Evolutionary conservation across 2,113 vertebrate genomes (phyloP).

Genomic region (Eulemur rufifrons): DNA sequence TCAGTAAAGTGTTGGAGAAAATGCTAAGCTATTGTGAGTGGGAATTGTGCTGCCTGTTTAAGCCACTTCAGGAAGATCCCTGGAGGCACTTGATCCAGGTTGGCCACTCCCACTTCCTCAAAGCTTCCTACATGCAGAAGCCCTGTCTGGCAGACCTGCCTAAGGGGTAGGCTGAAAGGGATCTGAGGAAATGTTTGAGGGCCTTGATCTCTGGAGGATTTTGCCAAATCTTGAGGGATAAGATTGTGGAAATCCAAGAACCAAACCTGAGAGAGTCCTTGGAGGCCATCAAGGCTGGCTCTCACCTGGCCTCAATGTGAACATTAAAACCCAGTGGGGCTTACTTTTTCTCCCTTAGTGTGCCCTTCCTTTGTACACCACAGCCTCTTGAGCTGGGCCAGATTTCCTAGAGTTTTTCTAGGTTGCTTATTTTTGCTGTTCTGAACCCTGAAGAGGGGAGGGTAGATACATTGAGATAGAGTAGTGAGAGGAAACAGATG

Average conservation of each 20-base stretch:
- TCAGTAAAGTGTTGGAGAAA: not conserved
- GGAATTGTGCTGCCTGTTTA: slow-evolving; percentile 22
- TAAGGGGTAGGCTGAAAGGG: not conserved
- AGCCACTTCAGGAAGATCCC: not conserved
- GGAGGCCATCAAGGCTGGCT: not conserved
- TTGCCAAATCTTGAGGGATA: not conserved
- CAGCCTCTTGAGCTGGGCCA: not conserved
- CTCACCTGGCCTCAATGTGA: not conserved
- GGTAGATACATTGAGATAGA: not conserved
- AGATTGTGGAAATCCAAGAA: slow-evolving; percentile 25
- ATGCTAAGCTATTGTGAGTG: slow-evolving; percentile 36
- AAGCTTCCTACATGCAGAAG: not conserved
- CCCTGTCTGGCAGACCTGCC: not conserved
- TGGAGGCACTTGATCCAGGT: not conserved
- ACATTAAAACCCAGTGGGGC: not conserved
- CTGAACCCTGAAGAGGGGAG: not conserved
- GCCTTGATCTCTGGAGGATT: not conserved
- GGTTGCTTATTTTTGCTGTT: not conserved
- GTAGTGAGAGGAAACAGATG: not conserved
- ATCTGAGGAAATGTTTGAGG: slow-evolving; percentile 24
- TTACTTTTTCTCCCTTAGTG: slow-evolving; percentile 13
- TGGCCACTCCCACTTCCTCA: not conserved
- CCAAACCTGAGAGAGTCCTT: not conserved
- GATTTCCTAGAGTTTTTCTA: slow-evolving; percentile 12
- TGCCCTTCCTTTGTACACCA: not conserved